Percentiles rank a stretch among this genome's conserved stretches.
Conservation (phyloP, 1,140 invertebrate species). For the Drosophila baimaii region DNA sequence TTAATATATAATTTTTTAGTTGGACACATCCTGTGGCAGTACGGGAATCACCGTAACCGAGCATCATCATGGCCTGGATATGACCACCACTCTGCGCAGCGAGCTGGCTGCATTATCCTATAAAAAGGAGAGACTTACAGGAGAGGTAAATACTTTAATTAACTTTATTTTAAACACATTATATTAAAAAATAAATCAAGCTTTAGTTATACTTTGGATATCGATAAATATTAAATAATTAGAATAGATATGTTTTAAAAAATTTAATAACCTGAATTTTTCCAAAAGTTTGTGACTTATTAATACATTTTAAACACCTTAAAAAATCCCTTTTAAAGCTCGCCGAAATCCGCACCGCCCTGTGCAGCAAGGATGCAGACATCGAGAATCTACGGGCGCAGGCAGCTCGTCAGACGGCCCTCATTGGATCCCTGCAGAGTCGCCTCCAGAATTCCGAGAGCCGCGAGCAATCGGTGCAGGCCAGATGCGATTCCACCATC, state of each 20-base stretch:
- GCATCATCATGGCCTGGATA: conserved; percentile 85
- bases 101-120: conserved; percentile 92
- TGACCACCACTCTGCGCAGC: conserved; percentile 90
- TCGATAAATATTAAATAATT: too few species aligned
- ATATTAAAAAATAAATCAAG: too few species aligned
- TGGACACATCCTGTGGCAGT: conserved; percentile 68
- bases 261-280: neutral
- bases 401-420: conserved; percentile 90
- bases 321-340: conserved; percentile 37
- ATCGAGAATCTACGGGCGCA: conserved; percentile 88
- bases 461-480: conserved; percentile 88
- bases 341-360: conserved; percentile 57
- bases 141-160: conserved; percentile 85
- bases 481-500: conserved; percentile 88
- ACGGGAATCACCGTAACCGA: conserved; percentile 59
- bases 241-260: neutral
- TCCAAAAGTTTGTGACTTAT: neutral
- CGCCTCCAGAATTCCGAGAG: conserved; percentile 92
- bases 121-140: conserved; percentile 90
- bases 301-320: neutral
- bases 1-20: conserved; percentile 20
- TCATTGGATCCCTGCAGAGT: conserved; percentile 91
- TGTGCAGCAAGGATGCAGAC: conserved; percentile 74
- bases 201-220: too few species aligned
- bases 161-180: neutral